Evolutionary conservation across 2,797 vertebrate genomes (phyloP), one percentile per base, ranked within the genome.

Genomic region (Ptychobarbus kaznakovi): DNA sequence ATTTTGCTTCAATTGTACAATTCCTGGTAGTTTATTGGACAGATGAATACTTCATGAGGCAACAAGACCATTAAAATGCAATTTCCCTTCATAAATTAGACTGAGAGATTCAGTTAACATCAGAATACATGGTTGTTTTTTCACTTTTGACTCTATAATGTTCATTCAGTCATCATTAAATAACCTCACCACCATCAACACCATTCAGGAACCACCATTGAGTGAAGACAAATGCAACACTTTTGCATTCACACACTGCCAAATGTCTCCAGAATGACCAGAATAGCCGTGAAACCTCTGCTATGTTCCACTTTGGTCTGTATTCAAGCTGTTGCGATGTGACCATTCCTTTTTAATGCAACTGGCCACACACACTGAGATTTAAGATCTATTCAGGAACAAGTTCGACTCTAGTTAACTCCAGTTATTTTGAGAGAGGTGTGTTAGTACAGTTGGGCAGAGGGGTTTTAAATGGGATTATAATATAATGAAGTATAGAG

Each of bases 391-490:
- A 91, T 90, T 86, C 87, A 90, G 88, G 89, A 86, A 91, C 94
- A 92, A 92, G 87, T 81, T 85, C 84, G 85, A 90, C 68, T 81
- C 46, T 58, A 88, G 93, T 94, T 94, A 95, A 93, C 94, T 94
- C 92, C 95, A 95, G 95, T 90, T 88, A 76, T 89, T 87, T 91
- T 86, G 86, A 87, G 86, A 90, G 89, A 84, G 90, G 88, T 75
- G 89, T 95, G 94, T 95, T 96, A 91, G 93, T 95, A 92, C 95
- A 96, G 94, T 95, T 96, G 95, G 93, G 91, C 93, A 88, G 89
- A 89, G 89, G 93, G 94, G 93, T 94, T 95, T 94, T 91, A 92
- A 90, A 92, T 81, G 91, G 94, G 95, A 95, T 96, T 95, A 96
- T 93, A 92, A 93, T 95, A 93, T 95, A 94, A 95, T 93, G 89